Percentiles rank a stretch among this genome's conserved stretches.
These are phyloP conservation scores for Myotis daubentonii DNA, from an alignment of 2,797 vertebrate genomes.

Conservation along the genomic window DNA sequence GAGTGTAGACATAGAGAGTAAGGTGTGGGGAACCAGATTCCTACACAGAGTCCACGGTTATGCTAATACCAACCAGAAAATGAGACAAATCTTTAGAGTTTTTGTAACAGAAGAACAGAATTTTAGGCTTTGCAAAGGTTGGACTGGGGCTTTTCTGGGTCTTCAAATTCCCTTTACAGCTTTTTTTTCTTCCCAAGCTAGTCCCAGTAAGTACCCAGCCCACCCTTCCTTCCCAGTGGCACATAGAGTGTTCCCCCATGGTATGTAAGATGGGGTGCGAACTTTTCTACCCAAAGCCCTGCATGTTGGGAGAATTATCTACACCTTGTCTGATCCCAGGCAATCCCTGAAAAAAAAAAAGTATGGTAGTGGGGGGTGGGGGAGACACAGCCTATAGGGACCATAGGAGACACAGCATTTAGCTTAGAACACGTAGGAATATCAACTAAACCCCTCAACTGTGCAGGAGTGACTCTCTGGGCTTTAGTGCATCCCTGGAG, in stretches of 20 bases:
- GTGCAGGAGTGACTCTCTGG: neutral
- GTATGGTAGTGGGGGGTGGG: neutral
- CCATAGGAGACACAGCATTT: fast-evolving
- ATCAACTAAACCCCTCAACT: neutral
- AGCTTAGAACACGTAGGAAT: fast-evolving
- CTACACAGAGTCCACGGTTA: neutral
- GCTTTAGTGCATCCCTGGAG: neutral
- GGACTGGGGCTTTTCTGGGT: neutral
- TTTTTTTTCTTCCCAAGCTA: neutral
- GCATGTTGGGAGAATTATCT: neutral
- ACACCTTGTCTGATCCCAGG: neutral
- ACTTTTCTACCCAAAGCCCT: neutral
- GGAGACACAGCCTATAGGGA: fast-evolving
- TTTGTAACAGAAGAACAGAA: neutral
- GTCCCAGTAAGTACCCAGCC: neutral
- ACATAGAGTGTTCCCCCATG: neutral
- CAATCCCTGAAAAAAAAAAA: fast-evolving
- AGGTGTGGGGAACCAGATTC: neutral
- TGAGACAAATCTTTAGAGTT: neutral
- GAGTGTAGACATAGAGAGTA: neutral
- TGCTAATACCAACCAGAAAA: neutral
- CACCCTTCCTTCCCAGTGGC: neutral
- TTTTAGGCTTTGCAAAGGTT: neutral
- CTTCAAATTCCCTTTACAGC: neutral
- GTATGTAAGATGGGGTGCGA: neutral